These are phyloP conservation scores for Emys orbicularis DNA, from an alignment of 2,797 vertebrate species.

Conservation along the genomic window DNA sequence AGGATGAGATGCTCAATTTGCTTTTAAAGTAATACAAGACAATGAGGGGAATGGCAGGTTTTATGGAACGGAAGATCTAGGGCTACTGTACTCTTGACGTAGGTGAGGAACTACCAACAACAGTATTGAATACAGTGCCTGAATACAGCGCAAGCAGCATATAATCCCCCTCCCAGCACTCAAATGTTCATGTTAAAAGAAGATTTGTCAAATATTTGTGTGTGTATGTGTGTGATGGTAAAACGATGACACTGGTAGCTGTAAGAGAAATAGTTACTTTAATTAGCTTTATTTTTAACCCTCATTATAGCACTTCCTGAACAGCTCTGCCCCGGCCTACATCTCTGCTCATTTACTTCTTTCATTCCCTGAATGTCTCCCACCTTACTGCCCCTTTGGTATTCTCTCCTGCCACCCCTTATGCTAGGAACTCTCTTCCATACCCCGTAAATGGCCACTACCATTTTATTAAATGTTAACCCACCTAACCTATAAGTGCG, in stretches of 20 bases:
- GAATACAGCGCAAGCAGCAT: accelerated
- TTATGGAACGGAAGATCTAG: not conserved
- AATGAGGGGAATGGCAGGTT: not conserved
- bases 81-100: accelerated
- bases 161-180: accelerated
- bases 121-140: accelerated
- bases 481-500: accelerated
- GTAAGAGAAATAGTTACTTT: not conserved
- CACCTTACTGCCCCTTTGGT: accelerated
- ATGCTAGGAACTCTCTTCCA: not conserved
- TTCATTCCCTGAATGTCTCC: not conserved
- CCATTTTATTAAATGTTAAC: not conserved
- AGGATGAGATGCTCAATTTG: not conserved
- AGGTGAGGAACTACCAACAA: not conserved
- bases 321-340: not conserved
- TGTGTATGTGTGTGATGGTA: not conserved
- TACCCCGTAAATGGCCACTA: accelerated
- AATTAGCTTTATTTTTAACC: not conserved
- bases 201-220: not conserved
- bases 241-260: not conserved
- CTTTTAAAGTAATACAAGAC: accelerated
- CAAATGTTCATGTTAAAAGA: not conserved
- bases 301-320: not conserved
- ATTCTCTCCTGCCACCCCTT: not conserved
- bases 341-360: not conserved